These are phyloP conservation scores for Sebastolobus alascanus DNA, from an alignment of 2,797 vertebrate species.

Conservation along the genomic window DNA sequence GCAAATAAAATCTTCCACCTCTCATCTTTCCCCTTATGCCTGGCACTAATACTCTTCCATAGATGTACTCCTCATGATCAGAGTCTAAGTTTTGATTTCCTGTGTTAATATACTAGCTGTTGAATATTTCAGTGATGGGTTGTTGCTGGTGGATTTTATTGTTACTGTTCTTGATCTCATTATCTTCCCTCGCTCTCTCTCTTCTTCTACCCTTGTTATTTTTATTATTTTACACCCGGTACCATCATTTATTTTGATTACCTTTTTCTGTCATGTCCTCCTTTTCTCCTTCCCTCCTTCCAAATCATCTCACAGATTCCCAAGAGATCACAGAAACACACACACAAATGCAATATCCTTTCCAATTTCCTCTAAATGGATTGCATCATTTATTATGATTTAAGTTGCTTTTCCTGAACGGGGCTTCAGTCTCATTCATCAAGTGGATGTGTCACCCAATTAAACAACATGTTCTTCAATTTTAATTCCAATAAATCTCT, in stretches of 20 bases:
- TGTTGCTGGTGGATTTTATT: neutral
- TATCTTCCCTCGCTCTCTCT: neutral
- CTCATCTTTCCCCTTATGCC: too few relatives aligned
- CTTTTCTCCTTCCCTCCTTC: slow-evolving; percentile 12
- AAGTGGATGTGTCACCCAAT: slow-evolving; percentile 13
- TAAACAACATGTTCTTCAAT: slow-evolving; percentile 16
- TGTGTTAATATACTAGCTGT: slow-evolving; percentile 21
- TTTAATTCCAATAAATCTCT: slow-evolving; percentile 25
- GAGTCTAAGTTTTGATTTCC: slow-evolving; percentile 45
- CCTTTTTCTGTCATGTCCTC: slow-evolving; percentile 16
- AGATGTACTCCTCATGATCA: neutral
- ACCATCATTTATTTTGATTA: slow-evolving; percentile 27
- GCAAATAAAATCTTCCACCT: too few relatives aligned
- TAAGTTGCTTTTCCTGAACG: slow-evolving; percentile 14
- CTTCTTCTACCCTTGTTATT: neutral
- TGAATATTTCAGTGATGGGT: slow-evolving; percentile 6
- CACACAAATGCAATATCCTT: slow-evolving; percentile 16
- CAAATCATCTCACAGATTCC: slow-evolving; percentile 41
- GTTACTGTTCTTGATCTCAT: neutral
- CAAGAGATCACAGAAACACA: slow-evolving; percentile 18
- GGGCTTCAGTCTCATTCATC: slow-evolving; percentile 10
- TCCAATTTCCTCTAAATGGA: slow-evolving; percentile 42
- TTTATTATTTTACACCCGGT: neutral
- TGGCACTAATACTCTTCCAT: too few relatives aligned
- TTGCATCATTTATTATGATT: slow-evolving; percentile 48